Evolutionary conservation across 2,888 invertebrate genomes (phyloP).

Genomic region (Ceratothoa steindachneri): DNA sequence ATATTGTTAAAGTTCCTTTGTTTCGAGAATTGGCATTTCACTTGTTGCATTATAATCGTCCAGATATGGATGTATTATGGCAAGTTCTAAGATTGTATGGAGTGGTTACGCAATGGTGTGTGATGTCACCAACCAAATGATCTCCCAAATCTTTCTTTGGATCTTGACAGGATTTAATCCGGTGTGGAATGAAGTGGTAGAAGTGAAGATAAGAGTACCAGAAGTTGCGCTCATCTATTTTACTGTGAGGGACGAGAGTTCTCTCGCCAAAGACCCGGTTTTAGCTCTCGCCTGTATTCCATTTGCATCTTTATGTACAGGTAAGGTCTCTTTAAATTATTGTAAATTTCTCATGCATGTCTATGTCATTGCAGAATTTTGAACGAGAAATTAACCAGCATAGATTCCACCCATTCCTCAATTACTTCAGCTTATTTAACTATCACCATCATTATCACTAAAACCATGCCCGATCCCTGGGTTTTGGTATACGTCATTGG

Average conservation of each 20-base stretch:
- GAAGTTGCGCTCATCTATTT: conserved; percentile 40
- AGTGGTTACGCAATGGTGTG: too few species aligned
- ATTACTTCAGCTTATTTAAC: not conserved
- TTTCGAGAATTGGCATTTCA: too few species aligned
- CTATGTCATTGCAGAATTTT: too few species aligned
- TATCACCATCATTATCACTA: too few species aligned
- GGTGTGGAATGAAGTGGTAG: conserved; percentile 43
- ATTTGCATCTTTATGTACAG: conserved; percentile 32
- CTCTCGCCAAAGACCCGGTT: conserved; percentile 43
- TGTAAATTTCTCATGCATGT: too few species aligned
- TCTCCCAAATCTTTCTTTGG: too few species aligned
- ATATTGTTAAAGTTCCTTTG: not conserved
- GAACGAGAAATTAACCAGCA: not conserved
- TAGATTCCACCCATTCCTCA: not conserved
- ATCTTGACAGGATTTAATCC: conserved; percentile 49
- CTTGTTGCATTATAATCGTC: too few species aligned
- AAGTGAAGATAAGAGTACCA: conserved; percentile 34
- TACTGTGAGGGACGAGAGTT: conserved; percentile 43
- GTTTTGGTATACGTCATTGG: too few species aligned
- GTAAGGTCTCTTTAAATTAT: conserved; percentile 15
- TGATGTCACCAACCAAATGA: too few species aligned
- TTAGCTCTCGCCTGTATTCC: conserved; percentile 42
- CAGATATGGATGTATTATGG: too few species aligned
- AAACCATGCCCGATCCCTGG: too few species aligned
- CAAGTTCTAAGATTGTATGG: too few species aligned